phyloP scores from a whole-genome alignment of 2,888 invertebrate species.

The Drosophila yooni region DNA sequence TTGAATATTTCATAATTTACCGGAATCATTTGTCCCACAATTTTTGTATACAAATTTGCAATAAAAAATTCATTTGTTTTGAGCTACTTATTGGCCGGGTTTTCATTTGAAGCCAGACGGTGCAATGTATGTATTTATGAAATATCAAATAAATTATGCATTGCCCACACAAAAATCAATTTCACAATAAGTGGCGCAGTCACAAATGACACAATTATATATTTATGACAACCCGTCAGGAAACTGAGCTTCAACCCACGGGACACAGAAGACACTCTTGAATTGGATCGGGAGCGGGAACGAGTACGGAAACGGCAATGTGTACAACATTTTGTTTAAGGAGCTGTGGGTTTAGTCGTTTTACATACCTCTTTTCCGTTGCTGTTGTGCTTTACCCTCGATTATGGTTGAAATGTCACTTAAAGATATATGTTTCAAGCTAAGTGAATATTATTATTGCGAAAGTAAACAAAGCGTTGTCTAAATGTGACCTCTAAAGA shows the following conservation, averaged over 20 bases:
- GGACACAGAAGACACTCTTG: neutral
- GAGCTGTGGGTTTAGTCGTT: neutral
- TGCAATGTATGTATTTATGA: neutral
- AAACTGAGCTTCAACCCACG: neutral
- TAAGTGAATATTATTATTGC: constrained; percentile 26
- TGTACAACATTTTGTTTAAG: neutral
- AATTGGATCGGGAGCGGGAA: constrained; percentile 3
- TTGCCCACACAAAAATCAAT: constrained; percentile 3
- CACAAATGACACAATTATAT: neutral
- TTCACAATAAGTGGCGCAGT: neutral
- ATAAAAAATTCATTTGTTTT: constrained; percentile 50
- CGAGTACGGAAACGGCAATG: neutral
- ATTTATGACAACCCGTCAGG: neutral
- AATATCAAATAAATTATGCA: neutral
- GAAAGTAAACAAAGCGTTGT: constrained; percentile 62
- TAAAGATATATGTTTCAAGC: constrained; percentile 11
- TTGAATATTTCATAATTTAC: constrained; percentile 7
- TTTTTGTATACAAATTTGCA: constrained; percentile 36
- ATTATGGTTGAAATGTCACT: constrained; percentile 3
- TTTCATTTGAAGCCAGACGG: neutral
- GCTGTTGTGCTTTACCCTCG: neutral
- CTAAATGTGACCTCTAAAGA: constrained; percentile 63
- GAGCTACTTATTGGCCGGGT: neutral
- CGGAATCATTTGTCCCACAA: constrained; percentile 12
- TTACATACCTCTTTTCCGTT: constrained; percentile 20